phyloP scores from a whole-genome alignment of 2,113 vertebrate genomes.

The Canis aureus region DNA sequence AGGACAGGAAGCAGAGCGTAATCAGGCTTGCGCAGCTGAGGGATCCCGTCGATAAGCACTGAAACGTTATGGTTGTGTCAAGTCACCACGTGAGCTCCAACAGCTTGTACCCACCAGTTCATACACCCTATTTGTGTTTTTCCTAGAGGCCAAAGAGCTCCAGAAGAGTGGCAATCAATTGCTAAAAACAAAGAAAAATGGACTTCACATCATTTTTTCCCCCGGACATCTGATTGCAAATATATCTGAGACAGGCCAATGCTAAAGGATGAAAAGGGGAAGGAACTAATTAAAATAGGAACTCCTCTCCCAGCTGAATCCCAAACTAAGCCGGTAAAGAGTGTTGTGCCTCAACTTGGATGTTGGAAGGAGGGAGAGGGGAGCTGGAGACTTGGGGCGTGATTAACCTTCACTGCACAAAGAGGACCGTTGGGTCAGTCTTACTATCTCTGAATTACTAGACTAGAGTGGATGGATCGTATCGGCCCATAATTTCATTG shows the following conservation, averaged over 20 bases:
- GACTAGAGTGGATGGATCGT: not conserved
- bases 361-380: not conserved
- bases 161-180: not conserved
- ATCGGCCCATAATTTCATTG: not conserved
- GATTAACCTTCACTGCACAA: not conserved
- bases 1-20: not conserved
- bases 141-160: not conserved
- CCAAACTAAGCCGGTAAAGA: not conserved
- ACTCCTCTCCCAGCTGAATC: not conserved
- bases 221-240: not conserved
- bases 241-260: not conserved
- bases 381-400: not conserved
- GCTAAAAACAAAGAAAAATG: slow-evolving; percentile 21
- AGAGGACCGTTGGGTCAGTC: not conserved
- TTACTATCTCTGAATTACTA: not conserved
- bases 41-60: too few relatives aligned
- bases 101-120: not conserved
- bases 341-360: not conserved
- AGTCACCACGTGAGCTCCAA: not conserved
- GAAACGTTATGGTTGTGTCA: not conserved
- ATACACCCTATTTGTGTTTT: not conserved
- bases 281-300: not conserved
- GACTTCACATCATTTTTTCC: not conserved
- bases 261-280: not conserved
- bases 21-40: not conserved